Percentiles rank a stretch among this genome's conserved stretches.
These are phyloP conservation scores for Ciconia stormi DNA, from an alignment of 2,113 vertebrate genomes.

Conservation along the genomic window DNA sequence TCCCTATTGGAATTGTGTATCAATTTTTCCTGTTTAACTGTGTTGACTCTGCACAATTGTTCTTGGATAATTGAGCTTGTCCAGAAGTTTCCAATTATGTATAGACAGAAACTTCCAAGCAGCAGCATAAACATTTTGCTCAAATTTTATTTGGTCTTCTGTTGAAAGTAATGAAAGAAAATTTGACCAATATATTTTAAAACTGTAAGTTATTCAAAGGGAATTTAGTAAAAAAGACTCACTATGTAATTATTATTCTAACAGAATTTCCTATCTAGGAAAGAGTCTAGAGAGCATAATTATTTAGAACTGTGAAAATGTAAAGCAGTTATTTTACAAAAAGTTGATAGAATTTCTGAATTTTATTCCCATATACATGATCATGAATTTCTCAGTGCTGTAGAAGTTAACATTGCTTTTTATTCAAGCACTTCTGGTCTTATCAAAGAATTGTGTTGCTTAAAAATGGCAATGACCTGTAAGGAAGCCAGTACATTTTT, in stretches of 20 bases:
- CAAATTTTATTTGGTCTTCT: neutral
- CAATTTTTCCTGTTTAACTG: neutral
- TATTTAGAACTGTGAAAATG: neutral
- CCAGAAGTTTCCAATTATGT: neutral
- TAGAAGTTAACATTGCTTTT: neutral
- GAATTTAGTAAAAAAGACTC: neutral
- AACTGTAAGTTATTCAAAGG: neutral
- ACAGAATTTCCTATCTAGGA: neutral
- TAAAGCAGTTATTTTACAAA: neutral
- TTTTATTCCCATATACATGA: neutral
- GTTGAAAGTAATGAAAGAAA: neutral
- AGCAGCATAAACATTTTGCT: neutral
- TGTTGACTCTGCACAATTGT: neutral
- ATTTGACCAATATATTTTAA: neutral
- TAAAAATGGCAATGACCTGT: neutral
- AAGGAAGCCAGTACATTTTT: neutral
- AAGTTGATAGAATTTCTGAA: neutral
- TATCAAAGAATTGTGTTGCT: neutral
- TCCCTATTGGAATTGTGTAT: neutral
- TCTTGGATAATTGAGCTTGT: neutral
- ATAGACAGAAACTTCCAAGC: neutral
- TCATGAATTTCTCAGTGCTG: neutral
- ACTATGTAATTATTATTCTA: neutral
- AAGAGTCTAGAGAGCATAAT: neutral
- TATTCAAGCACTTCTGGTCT: neutral